A percentile compares a stretch with the other conserved stretches of the same genome.
These are phyloP conservation scores for Philantomba maxwellii DNA, from an alignment of 2,113 vertebrate genomes.

Conservation along the genomic window DNA sequence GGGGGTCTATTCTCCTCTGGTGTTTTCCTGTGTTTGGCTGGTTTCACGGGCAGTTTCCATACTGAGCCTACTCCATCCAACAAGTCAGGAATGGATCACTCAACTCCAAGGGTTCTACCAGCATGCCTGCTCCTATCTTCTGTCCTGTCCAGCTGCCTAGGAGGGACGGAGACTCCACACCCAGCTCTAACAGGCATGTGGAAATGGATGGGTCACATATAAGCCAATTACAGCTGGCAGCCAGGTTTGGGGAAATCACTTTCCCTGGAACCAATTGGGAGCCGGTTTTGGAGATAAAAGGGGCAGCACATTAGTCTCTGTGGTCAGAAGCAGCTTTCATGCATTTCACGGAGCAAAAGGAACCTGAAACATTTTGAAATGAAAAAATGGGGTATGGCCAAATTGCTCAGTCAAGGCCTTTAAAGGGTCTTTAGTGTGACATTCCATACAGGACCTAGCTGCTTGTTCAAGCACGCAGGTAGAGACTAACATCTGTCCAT, in stretches of 20 bases:
- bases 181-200: background rate
- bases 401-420: slow-evolving; percentile 50
- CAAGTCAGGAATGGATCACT: background rate
- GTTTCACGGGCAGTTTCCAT: background rate
- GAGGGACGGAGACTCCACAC: rapidly evolving
- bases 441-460: background rate
- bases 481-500: background rate
- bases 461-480: background rate
- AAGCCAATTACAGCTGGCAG: slow-evolving; percentile 65
- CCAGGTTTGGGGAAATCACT: slow-evolving; percentile 51
- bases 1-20: background rate
- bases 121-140: no score
- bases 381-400: slow-evolving; percentile 12
- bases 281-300: slow-evolving; percentile 11
- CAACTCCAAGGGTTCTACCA: background rate
- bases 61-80: background rate
- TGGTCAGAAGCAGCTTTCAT: slow-evolving; percentile 35
- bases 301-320: slow-evolving; percentile 23
- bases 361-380: slow-evolving; percentile 36
- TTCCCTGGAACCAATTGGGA: slow-evolving; percentile 46
- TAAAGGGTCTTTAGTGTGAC: slow-evolving; percentile 42
- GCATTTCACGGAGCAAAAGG: slow-evolving; percentile 31
- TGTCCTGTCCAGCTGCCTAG: background rate
- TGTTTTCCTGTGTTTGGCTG: background rate
- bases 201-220: slow-evolving; percentile 63